These are phyloP conservation scores for Diadegma fenestrale DNA, from an alignment of 2,888 invertebrate species.

Conservation along the genomic window DNA sequence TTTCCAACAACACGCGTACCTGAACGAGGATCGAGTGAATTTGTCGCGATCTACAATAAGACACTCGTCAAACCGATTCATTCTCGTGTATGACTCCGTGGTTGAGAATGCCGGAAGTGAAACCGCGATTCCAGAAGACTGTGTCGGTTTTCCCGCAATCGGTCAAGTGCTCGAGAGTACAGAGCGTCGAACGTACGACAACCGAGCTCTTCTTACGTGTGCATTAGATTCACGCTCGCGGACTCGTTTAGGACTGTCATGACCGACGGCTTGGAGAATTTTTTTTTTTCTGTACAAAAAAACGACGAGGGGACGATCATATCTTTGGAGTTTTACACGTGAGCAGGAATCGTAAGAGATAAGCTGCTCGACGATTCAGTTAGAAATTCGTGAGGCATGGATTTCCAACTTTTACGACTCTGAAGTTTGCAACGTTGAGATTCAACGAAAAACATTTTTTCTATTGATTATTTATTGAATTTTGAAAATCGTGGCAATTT, in stretches of 20 bases:
- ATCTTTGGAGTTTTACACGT: neutral
- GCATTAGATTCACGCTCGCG: neutral
- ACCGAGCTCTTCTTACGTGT: neutral
- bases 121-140: conserved; percentile 37
- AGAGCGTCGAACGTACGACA: neutral
- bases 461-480: no score
- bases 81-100: conserved; percentile 15
- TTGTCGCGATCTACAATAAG: neutral
- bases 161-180: neutral
- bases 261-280: neutral
- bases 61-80: neutral
- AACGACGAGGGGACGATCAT: neutral
- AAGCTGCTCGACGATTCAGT: neutral
- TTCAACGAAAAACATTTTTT: no score
- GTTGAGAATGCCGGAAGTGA: conserved; percentile 34
- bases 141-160: conserved; percentile 11
- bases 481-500: no score
- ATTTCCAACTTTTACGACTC: no score
- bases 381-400: no score
- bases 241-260: neutral
- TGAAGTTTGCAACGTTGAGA: no score
- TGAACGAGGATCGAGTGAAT: conserved; percentile 1
- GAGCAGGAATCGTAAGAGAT: neutral
- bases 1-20: neutral
- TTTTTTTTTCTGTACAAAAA: neutral